Evolutionary conservation across 2,113 vertebrate genomes (phyloP), one percentile per base, ranked within the genome.

Genomic region (Dolichallabes microphthalmus): DNA sequence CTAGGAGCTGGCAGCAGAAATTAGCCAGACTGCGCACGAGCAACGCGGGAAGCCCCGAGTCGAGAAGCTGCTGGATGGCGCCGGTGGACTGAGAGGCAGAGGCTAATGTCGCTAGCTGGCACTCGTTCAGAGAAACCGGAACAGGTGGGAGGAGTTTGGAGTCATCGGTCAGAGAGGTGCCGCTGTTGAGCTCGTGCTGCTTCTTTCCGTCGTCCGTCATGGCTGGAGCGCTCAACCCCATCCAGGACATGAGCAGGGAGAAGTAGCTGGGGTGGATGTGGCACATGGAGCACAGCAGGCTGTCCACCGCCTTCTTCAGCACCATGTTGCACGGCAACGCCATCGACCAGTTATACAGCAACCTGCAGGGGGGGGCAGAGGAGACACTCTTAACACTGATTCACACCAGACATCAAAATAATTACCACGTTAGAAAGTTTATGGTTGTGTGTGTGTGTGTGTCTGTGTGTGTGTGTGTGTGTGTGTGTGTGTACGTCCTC

Each of bases 201-300:
- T 99, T 99, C 92, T 99, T 99, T 88, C 96, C 97, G 63, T 99
- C 98, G 80, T 99, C 98, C 0, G 98, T 99, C 96, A 99, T 98
- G 61, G 98, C 95, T 10, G 98, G 95, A 84, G 96, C 94, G 17
- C 94, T 95, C 64, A 99, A 96, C 53, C 97, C 97, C 97, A 99
- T 98, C 98, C 98, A 99, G 85, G 96, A 97, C 98, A 99, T 98
- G 17, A 99, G 96, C 69, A 98, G 93, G 50, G 97, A 97, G 94
- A 99, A 99, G 90, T 98, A 99, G 90, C 93, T 97, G 22, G 98
- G 98, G 88, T 99, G 98, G 89, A 99, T 96, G 92, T 99, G 97
- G 89, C 98, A 99, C 96, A 99, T 97, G 8, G 98, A 98, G 89
- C 98, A 99, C 84, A 99, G 96, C 69, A 99, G 94, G 92, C 98